Conservation (phyloP, 1,140 invertebrate species). For the Octopus bimaculoides region DNA sequence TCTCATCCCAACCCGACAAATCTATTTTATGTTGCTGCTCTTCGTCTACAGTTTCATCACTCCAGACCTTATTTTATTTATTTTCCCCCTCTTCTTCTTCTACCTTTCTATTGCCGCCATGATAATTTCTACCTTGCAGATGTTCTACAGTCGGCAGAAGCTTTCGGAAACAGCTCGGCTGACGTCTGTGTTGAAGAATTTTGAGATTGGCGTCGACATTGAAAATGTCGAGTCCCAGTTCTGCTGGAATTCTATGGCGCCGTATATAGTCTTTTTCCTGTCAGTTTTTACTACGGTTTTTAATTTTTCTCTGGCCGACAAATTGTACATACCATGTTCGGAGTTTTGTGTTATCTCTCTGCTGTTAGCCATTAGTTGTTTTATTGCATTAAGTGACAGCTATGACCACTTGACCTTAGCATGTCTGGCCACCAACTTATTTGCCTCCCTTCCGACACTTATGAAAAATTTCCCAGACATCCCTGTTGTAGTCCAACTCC, state of each 20-base stretch:
- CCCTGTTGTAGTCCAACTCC: constrained; percentile 31
- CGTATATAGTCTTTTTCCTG: constrained; percentile 76
- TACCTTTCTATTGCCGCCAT: constrained; percentile 72
- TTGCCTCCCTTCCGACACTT: constrained; percentile 79
- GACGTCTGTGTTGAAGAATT: constrained; percentile 41
- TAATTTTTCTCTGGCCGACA: constrained; percentile 73
- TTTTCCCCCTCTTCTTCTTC: constrained; percentile 69
- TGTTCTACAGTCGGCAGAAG: constrained; percentile 59
- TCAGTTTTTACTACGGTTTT: constrained; percentile 72
- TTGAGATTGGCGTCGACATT: constrained; percentile 59
- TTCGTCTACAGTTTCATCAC: constrained; percentile 69
- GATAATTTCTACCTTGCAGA: constrained; percentile 75
- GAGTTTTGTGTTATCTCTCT: constrained; percentile 76
- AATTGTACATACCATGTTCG: constrained; percentile 76
- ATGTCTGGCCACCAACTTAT: constrained; percentile 75
- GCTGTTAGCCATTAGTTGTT: constrained; percentile 70
- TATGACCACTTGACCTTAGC: constrained; percentile 72
- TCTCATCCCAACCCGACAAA: constrained; percentile 71
- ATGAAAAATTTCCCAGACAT: constrained; percentile 63
- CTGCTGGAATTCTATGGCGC: constrained; percentile 76
- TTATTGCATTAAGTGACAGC: constrained; percentile 69
- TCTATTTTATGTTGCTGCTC: constrained; percentile 66
- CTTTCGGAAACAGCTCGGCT: constrained; percentile 38
- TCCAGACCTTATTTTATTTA: constrained; percentile 66
- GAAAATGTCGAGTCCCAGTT: constrained; percentile 78